Percentiles rank a stretch among this genome's conserved stretches.
These are phyloP conservation scores for Ptilorrhoa leucosticta DNA, from an alignment of 2,113 vertebrate genomes.

Conservation along the genomic window DNA sequence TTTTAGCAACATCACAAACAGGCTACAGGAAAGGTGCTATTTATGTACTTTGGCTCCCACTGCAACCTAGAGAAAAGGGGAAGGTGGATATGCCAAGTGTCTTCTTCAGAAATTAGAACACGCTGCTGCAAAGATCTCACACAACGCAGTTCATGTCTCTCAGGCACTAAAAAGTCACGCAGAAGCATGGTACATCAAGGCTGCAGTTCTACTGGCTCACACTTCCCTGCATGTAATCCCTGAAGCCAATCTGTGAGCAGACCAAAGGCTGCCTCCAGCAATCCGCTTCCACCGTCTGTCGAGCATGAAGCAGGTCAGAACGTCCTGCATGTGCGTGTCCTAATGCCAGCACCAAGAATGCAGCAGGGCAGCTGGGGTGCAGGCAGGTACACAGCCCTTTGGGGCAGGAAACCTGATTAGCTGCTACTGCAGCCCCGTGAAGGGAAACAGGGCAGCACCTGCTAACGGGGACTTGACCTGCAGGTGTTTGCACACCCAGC, in stretches of 20 bases:
- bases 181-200: background rate
- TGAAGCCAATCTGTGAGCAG: background rate
- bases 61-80: background rate
- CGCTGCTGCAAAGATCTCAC: background rate
- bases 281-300: background rate
- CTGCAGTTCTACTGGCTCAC: background rate
- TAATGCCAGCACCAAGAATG: background rate
- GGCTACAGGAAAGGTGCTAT: background rate
- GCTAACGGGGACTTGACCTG: background rate
- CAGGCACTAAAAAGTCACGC: background rate
- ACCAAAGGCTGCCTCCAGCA: background rate
- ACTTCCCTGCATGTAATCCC: background rate
- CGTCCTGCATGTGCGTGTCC: background rate
- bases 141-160: background rate
- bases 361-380: background rate
- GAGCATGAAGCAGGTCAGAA: background rate
- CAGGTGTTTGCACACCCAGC: accelerated
- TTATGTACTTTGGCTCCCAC: background rate
- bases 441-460: background rate
- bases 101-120: background rate
- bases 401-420: background rate
- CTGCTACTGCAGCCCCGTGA: background rate
- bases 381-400: background rate
- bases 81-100: background rate
- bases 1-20: background rate